Evolutionary conservation across 1,140 invertebrate species (phyloP), one percentile per base, ranked within the genome.

Genomic region (Lucilia cuprina): DNA sequence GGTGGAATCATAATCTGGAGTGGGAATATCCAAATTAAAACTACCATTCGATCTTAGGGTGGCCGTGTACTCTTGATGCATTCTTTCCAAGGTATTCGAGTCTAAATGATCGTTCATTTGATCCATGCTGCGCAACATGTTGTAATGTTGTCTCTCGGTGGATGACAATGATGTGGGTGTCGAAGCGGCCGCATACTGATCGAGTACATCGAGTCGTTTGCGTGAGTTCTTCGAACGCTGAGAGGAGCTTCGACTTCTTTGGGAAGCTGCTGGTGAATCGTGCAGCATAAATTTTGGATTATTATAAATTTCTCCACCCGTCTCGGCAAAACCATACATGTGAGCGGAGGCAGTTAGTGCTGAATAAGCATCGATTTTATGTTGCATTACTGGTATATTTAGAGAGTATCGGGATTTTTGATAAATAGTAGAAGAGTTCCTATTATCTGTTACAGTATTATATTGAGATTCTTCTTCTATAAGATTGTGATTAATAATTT

Each of bases 81-180:
- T 91, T 0, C 93, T 93, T 87, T 94, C 93, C 85, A 94, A 94
- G 0, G 94, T 92, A 91, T 94, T 93, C 88, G 94, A 94, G 14
- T 80, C 47, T 0, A 94, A 92, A 21, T 88, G 87, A 84, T 92
- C 92, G 21, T 80, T 80, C 85, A 93, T 89, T 41, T 88, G 87
- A 85, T 92, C 92, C 88, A 93, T 93, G 85, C 91, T 92, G 8
- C 89, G 86, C 82, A 91, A 85, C 86, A 90, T 90, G 84, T 91
- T 88, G 87, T 91, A 89, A 34, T 90, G 89, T 78, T 89, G 88
- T 0, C 87, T 86, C 47, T 91, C 89, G 47, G 86, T 86, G 19
- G 89, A 88, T 34, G 85, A 87, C 9, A 88, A 83, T 0, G 87
- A 88, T 17, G 86, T 88, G 19, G 88, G 88, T n/a, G 87, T 90